Evolutionary conservation across 2,888 invertebrate genomes (phyloP).

Genomic region (Caenorhabditis sinica): DNA sequence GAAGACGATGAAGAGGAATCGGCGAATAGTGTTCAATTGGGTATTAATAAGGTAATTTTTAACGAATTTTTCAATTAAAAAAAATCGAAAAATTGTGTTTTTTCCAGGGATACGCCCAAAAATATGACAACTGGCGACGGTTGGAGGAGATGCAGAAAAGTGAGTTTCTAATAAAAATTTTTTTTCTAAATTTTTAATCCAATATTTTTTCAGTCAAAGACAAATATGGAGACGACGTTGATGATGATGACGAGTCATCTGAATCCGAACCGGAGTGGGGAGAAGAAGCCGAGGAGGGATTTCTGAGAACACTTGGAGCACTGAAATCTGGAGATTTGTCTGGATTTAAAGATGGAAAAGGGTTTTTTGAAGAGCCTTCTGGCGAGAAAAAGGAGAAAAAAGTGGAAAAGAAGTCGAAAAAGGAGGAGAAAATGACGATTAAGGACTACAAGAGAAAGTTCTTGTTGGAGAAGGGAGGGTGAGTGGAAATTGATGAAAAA

Average conservation of each 20-base stretch:
- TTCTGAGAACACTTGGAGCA: slow-evolving; percentile 91
- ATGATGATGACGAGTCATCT: slow-evolving; percentile 85
- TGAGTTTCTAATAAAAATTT: slow-evolving; percentile 70
- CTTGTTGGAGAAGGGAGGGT: slow-evolving; percentile 88
- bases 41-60: slow-evolving; percentile 62
- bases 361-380: slow-evolving; percentile 26
- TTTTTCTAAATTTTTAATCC: slow-evolving; percentile 1
- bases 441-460: slow-evolving; percentile 91
- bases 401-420: slow-evolving; percentile 81
- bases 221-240: slow-evolving; percentile 83
- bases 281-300: slow-evolving; percentile 90
- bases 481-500: slow-evolving; percentile 64
- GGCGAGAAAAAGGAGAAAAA: slow-evolving; percentile 83
- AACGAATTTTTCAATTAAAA: background rate
- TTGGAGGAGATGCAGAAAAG: slow-evolving; percentile 90
- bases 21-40: slow-evolving; percentile 13
- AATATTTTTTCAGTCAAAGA: slow-evolving; percentile 74
- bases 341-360: slow-evolving; percentile 51
- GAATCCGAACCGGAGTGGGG: slow-evolving; percentile 86
- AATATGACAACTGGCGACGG: slow-evolving; percentile 91
- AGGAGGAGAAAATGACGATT: slow-evolving; percentile 87
- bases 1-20: slow-evolving; percentile 57
- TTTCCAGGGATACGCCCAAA: slow-evolving; percentile 89
- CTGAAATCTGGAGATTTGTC: slow-evolving; percentile 86
- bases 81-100: background rate